Percentiles rank a stretch among this genome's conserved stretches.
phyloP scores from a whole-genome alignment of 2,888 invertebrate species.

The Brachylomia viminalis region DNA sequence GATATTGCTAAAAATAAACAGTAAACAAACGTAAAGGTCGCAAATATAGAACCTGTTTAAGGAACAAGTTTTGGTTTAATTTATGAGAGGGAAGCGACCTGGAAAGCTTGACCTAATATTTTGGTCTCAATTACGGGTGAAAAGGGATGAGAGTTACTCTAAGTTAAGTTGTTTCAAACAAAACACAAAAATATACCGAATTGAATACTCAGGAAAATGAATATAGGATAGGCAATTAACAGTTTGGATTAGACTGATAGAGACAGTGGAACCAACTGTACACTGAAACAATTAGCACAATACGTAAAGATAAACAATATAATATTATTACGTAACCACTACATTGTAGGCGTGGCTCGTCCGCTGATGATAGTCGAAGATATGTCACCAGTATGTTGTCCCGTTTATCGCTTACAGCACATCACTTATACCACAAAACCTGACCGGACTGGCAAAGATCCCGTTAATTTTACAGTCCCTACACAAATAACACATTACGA shows the following conservation, averaged over 20 bases:
- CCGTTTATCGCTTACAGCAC: conserved; percentile 32
- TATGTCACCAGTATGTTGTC: conserved; percentile 3
- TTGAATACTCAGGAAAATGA: not conserved
- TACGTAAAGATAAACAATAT: not conserved
- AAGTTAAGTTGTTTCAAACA: not conserved
- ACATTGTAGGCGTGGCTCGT: not conserved
- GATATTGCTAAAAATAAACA: conserved; percentile 81
- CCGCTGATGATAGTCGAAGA: not conserved
- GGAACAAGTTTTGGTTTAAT: conserved; percentile 64
- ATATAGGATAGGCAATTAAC: not conserved
- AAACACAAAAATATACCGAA: not conserved
- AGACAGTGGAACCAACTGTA: not conserved
- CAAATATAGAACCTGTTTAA: conserved; percentile 79
- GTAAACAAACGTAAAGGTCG: conserved; percentile 83
- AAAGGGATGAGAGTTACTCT: not conserved
- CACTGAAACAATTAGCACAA: not conserved
- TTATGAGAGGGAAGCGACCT: conserved; percentile 26
- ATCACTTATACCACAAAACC: conserved; percentile 63
- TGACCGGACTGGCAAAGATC: conserved; percentile 73
- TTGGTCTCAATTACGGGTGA: not conserved
- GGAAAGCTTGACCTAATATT: not conserved
- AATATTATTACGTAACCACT: not conserved
- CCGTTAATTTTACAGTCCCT: conserved; percentile 85
- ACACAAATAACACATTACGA: conserved; percentile 81
- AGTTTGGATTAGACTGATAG: not conserved